These are phyloP conservation scores for Steatornis caripensis DNA, from an alignment of 2,113 vertebrate genomes.

Conservation along the genomic window DNA sequence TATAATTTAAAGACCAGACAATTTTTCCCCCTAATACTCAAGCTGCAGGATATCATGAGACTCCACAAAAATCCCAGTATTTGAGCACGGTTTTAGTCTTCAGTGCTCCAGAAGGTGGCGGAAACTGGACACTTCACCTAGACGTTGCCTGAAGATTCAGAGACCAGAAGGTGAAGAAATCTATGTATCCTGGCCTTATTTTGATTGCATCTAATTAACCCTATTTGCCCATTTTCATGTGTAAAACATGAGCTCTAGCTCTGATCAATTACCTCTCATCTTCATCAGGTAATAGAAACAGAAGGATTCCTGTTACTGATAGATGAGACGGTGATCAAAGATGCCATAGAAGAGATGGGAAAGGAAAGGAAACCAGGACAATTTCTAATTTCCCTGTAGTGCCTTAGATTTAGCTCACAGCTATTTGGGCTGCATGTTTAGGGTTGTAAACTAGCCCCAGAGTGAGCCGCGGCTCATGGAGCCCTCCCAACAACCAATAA, in stretches of 20 bases:
- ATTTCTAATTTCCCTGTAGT: background rate
- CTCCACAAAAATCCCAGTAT: background rate
- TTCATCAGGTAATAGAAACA: background rate
- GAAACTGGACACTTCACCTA: background rate
- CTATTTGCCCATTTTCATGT: background rate
- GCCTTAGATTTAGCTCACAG: background rate
- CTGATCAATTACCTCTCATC: background rate
- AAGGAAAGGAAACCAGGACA: background rate
- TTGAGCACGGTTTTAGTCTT: background rate
- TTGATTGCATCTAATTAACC: background rate
- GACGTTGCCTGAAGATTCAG: background rate
- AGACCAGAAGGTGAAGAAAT: background rate
- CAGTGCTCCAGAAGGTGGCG: background rate
- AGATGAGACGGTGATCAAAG: background rate
- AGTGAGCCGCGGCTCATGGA: accelerated
- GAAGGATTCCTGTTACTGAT: background rate
- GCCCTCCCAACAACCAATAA: background rate
- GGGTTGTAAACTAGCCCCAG: background rate
- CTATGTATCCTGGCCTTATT: background rate
- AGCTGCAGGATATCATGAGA: background rate
- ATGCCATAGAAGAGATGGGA: background rate
- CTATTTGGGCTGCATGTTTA: background rate
- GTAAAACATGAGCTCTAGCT: background rate
- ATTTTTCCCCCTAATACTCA: background rate
- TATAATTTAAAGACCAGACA: background rate